phyloP scores from a whole-genome alignment of 2,113 vertebrate species.

The Ramphastos sulfuratus region DNA sequence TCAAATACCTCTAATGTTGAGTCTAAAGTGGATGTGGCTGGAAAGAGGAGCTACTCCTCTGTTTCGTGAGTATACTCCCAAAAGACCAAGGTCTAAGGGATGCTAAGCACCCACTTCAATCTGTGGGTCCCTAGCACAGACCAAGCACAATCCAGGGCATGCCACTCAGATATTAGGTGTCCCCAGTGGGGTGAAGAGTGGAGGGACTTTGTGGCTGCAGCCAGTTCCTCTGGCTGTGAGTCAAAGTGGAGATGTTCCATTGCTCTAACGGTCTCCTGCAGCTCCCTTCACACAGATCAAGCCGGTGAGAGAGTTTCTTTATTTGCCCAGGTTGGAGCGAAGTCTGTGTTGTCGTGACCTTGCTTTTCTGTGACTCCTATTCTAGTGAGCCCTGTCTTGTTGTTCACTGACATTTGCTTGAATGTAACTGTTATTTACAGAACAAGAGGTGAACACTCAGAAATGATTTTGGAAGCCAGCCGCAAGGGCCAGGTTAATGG shows the following conservation, averaged over 20 bases:
- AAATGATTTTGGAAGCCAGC: conserved; percentile 1
- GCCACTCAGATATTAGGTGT: background rate
- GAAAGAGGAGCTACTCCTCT: background rate
- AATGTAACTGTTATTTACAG: conserved; percentile 2
- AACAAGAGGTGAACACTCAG: conserved; percentile 38
- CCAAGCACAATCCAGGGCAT: background rate
- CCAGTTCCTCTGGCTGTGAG: background rate
- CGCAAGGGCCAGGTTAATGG: conserved; percentile 60
- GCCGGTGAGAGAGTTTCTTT: background rate
- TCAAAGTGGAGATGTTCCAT: background rate
- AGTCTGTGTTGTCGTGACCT: background rate
- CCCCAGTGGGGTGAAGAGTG: background rate
- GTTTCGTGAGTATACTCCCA: background rate
- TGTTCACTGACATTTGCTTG: conserved; percentile 32
- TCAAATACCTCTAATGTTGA: background rate
- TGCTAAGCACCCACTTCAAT: background rate
- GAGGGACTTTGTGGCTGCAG: background rate
- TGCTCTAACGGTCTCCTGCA: background rate
- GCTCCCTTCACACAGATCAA: background rate
- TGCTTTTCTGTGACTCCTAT: background rate
- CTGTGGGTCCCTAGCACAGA: background rate
- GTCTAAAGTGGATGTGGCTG: background rate
- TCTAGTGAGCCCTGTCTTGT: background rate
- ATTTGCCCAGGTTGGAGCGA: background rate
- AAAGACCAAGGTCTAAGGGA: background rate